Conservation (phyloP, 1,140 invertebrate genomes). For the Saxidomus purpurata region DNA sequence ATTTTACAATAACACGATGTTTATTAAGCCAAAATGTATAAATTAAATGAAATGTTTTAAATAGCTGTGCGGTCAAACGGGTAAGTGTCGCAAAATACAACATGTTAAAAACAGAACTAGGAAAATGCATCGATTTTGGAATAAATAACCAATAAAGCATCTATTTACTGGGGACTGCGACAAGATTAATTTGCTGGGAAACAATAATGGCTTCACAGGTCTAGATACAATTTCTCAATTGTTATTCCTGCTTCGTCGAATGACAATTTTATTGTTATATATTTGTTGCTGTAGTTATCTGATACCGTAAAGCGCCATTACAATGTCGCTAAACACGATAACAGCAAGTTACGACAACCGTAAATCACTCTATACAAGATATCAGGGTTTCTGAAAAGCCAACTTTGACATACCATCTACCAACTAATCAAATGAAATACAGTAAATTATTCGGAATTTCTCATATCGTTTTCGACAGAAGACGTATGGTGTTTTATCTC, state of each 20-base stretch:
- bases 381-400: conserved; percentile 64
- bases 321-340: conserved; percentile 70
- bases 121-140: conserved; percentile 49
- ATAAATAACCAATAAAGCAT: conserved; percentile 64
- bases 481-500: conserved; percentile 53
- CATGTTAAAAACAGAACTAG: neutral
- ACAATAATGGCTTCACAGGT: conserved; percentile 59
- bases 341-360: conserved; percentile 64
- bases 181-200: conserved; percentile 69
- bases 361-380: conserved; percentile 68
- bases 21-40: too few species aligned
- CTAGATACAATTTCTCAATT: conserved; percentile 67
- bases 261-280: conserved; percentile 70
- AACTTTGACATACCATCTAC: conserved; percentile 62
- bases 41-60: too few species aligned
- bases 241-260: conserved; percentile 65
- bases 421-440: conserved; percentile 65
- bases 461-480: conserved; percentile 65
- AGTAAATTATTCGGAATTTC: conserved; percentile 66
- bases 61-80: too few species aligned
- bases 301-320: conserved; percentile 69
- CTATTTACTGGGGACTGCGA: conserved; percentile 43
- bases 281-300: conserved; percentile 67
- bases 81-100: too few species aligned
- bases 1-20: too few species aligned